phyloP scores from a whole-genome alignment of 2,113 vertebrate species.

The Serinus canaria region DNA sequence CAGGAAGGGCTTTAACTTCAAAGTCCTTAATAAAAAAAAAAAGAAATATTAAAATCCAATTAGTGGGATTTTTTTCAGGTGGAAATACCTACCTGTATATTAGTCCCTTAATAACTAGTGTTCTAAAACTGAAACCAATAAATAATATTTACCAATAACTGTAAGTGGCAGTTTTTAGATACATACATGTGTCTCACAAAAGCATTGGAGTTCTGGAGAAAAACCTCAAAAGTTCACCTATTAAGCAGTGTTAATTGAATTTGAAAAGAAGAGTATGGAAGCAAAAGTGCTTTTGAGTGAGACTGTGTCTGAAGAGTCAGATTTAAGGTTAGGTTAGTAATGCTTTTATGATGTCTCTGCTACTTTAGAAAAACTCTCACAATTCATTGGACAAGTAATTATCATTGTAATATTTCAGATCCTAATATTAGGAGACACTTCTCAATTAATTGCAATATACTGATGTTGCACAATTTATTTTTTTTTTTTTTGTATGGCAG shows the following conservation, averaged over 20 bases:
- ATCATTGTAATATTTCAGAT: slow-evolving; percentile 22
- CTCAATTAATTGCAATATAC: slow-evolving; percentile 20
- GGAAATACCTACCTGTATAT: neutral
- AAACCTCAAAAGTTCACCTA: neutral
- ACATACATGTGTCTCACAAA: neutral
- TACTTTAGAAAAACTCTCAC: slow-evolving; percentile 31
- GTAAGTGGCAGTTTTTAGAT: neutral
- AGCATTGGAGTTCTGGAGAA: slow-evolving; percentile 2
- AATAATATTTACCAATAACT: neutral
- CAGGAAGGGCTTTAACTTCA: neutral
- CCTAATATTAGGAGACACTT: slow-evolving; percentile 20
- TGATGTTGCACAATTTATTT: neutral
- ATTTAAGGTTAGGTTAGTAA: neutral
- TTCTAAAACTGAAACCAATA: neutral
- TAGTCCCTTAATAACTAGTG: neutral
- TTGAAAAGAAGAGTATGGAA: neutral
- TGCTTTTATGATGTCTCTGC: neutral
- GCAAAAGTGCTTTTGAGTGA: neutral
- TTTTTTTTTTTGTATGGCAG: neutral
- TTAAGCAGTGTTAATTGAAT: neutral
- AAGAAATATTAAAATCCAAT: neutral
- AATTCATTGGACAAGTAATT: slow-evolving; percentile 29
- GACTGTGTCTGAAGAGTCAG: neutral
- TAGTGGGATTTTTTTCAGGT: neutral
- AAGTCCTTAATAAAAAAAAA: neutral